These are phyloP conservation scores for Nephila pilipes DNA, from an alignment of 1,140 invertebrate genomes.

Conservation along the genomic window DNA sequence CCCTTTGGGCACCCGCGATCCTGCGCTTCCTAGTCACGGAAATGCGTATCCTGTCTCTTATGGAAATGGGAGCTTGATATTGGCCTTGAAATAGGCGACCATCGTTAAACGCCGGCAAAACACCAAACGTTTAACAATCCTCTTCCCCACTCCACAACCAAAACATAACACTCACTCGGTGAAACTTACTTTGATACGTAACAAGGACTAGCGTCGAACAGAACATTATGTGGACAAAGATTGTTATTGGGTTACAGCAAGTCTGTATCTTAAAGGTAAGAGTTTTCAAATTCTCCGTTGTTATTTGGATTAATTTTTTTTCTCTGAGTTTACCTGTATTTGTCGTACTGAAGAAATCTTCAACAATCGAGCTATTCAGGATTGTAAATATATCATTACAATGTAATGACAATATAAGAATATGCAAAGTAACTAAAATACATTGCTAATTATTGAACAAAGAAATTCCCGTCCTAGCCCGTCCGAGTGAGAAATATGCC, in stretches of 20 bases:
- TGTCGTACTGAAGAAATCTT: no score
- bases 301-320: no score
- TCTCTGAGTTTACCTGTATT: no score
- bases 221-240: neutral
- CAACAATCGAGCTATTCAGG: no score
- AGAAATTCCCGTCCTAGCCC: no score
- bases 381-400: no score
- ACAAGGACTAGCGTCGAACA: neutral
- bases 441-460: no score
- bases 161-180: neutral
- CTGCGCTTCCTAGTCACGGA: constrained; percentile 24
- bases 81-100: constrained; percentile 26
- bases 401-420: no score
- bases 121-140: neutral
- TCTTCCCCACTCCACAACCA: neutral
- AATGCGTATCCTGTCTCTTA: constrained; percentile 27
- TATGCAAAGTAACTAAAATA: no score
- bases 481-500: no score
- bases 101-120: neutral
- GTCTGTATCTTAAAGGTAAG: neutral
- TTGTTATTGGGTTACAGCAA: neutral
- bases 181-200: neutral
- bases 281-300: neutral
- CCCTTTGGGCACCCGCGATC: neutral
- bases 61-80: constrained; percentile 30